Evolutionary conservation across 2,888 invertebrate genomes (phyloP), one percentile per base, ranked within the genome.

Genomic region (Calliphora vomitoria): DNA sequence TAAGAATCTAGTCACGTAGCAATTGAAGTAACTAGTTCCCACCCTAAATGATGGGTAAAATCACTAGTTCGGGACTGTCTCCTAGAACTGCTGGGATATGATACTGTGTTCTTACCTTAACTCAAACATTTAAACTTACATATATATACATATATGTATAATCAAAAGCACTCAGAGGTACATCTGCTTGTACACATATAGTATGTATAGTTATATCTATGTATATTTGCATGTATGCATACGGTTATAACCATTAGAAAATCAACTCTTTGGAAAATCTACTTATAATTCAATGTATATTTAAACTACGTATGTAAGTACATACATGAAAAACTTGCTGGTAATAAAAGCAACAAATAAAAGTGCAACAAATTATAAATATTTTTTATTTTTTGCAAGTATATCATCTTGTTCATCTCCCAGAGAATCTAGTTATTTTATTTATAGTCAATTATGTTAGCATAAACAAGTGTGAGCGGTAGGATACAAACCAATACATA

Each of bases 261-360:
- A 74, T 47, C 58, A 84, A 66, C 79, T 74, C 50, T 68, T 72
- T 81, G 64, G 74, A 74, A 85, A 80, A 85, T 74, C 62, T 41
- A 75, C 84, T 72, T 84, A 66, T 53, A 69, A 66, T 79, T 55
- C 66, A 79, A 79, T 66, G 60, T 66, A 13, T 50, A 47, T 75
- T 18, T 8, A 64, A 66, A 66, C 71, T 47, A n/a, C n/a, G n/a
- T n/a, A n/a, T n/a, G n/a, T n/a, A 44, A 44, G 13, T 44, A 13
- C 44, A 44, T 13, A 47, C 55, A 18, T 47, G 4, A 31, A 58
- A 58, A 66, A 74, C 35, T 79, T 66, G 18, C 66, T 75, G 5
- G 11, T 6, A 25, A 50, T 53, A 69, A 35, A 18, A 68, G 44
- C 20, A 64, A 58, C 68, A 55, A 55, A 68, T 76, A 53, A 69